Conservation (phyloP, 35 echinoderm and acorn worm genomes). For the Heliocidaris erythrogramma region DNA sequence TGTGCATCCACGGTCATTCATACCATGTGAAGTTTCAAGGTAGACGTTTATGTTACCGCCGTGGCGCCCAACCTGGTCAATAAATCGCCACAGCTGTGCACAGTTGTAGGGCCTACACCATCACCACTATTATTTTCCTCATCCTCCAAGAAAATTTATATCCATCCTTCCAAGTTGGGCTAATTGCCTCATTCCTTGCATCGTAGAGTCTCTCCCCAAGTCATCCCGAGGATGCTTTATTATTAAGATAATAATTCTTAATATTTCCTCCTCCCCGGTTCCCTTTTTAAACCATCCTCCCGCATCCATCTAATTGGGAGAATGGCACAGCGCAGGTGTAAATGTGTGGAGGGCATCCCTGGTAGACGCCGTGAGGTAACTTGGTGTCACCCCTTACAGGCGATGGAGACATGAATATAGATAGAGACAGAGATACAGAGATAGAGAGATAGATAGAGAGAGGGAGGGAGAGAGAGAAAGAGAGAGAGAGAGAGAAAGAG, state of each 20-base stretch:
- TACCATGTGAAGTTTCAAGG: not conserved
- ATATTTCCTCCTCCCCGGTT: not conserved
- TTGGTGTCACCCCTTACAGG: not conserved
- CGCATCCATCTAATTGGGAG: not conserved
- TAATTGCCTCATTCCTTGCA: not conserved
- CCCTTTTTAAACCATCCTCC: not conserved
- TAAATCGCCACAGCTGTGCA: not conserved
- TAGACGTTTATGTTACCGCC: not conserved
- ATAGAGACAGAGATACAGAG: not conserved
- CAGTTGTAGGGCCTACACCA: not conserved
- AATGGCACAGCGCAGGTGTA: not conserved
- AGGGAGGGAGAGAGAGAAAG: not conserved
- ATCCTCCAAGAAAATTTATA: not conserved
- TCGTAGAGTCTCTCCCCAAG: not conserved
- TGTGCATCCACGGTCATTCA: not conserved
- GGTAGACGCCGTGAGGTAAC: too few relatives aligned
- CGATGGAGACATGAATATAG: not conserved
- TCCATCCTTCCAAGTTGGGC: not conserved
- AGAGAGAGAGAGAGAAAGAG: not conserved
- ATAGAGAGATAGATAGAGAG: not conserved
- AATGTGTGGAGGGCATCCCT: too few relatives aligned
- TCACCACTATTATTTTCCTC: not conserved
- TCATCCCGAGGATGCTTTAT: not conserved
- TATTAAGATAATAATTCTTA: not conserved
- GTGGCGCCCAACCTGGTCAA: not conserved